Conservation (phyloP, 2,888 invertebrate genomes). For the Hemistola chrysoprasaria region DNA sequence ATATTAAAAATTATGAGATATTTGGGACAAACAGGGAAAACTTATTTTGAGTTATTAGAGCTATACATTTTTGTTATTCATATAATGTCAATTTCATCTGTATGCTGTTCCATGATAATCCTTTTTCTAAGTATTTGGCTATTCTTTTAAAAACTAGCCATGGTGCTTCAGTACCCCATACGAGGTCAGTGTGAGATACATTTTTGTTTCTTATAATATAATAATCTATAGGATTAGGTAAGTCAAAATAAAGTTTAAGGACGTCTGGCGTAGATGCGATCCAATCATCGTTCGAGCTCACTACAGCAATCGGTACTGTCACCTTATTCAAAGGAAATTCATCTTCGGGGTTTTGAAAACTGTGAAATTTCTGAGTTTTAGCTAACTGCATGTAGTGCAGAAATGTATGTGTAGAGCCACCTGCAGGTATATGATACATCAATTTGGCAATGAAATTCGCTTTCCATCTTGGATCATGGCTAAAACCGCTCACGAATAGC, state of each 20-base stretch:
- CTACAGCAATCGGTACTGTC: conserved; percentile 50
- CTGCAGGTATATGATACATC: conserved; percentile 56
- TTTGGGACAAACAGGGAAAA: too few species aligned
- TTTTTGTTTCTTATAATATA: conserved; percentile 47
- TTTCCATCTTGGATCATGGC: conserved; percentile 33
- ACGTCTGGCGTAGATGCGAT: conserved; percentile 51
- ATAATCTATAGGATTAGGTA: conserved; percentile 55
- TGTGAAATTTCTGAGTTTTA: conserved; percentile 55
- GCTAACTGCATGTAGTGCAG: conserved; percentile 57
- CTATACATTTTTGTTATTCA: conserved; percentile 24
- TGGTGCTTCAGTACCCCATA: conserved; percentile 50
- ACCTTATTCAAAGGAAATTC: conserved; percentile 45
- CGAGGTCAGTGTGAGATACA: conserved; percentile 58
- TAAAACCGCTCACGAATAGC: conserved; percentile 52
- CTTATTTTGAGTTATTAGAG: too few species aligned
- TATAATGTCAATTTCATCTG: too few species aligned
- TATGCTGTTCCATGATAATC: conserved; percentile 21
- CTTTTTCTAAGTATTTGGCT: conserved; percentile 43
- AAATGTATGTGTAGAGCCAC: conserved; percentile 58
- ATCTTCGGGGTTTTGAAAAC: conserved; percentile 34
- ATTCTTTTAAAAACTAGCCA: conserved; percentile 47
- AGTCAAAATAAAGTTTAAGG: conserved; percentile 47
- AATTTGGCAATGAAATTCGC: conserved; percentile 46
- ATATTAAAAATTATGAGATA: too few species aligned
- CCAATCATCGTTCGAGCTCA: conserved; percentile 58